phyloP scores from a whole-genome alignment of 2,888 invertebrate genomes.

The Ceramica pisi region DNA sequence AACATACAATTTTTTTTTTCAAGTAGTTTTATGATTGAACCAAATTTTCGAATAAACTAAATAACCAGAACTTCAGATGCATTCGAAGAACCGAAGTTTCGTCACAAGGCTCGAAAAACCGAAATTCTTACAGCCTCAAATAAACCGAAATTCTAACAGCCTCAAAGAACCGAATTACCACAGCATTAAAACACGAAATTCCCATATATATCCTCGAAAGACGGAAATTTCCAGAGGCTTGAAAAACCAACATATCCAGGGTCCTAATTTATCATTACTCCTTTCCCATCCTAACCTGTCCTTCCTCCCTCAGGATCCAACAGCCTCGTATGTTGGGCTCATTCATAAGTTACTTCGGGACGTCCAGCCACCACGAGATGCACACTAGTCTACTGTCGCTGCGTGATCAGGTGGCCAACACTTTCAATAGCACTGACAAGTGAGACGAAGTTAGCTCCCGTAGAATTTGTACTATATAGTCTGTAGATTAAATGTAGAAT shows the following conservation, averaged over 20 bases:
- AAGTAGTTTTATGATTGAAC: too few species aligned
- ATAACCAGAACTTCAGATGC: too few species aligned
- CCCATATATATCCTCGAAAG: not conserved
- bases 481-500: constrained; percentile 5
- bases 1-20: too few species aligned
- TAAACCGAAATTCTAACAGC: not conserved
- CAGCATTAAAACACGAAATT: too few species aligned
- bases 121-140: not conserved
- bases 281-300: constrained; percentile 37
- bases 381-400: constrained; percentile 70
- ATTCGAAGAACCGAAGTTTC: too few species aligned
- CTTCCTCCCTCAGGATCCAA: constrained; percentile 87
- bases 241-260: not conserved
- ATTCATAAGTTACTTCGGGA: constrained; percentile 90
- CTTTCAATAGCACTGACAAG: constrained; percentile 61
- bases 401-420: constrained; percentile 63
- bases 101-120: not conserved
- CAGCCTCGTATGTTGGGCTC: constrained; percentile 92
- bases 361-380: constrained; percentile 66
- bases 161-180: too few species aligned
- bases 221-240: not conserved
- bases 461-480: constrained; percentile 23
- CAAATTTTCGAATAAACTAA: too few species aligned
- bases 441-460: constrained; percentile 58
- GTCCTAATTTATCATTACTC: not conserved